Conservation (phyloP, 53 echinoderm and acorn worm genomes). For the Apostichopus leukothele region DNA sequence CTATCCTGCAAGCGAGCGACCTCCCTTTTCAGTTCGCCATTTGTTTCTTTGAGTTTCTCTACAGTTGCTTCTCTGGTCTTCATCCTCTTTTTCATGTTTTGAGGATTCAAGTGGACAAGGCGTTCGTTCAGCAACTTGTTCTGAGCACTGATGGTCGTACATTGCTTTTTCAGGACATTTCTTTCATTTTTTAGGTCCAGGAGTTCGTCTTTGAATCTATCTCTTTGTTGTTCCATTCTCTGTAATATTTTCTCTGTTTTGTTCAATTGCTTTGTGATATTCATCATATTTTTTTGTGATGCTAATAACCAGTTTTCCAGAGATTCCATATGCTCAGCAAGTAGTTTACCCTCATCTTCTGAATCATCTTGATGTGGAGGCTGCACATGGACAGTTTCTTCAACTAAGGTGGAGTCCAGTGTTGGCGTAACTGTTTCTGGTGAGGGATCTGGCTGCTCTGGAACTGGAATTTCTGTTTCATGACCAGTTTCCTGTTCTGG, state of each 20-base stretch:
- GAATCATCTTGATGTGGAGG: background rate
- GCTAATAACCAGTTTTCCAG: constrained; percentile 23
- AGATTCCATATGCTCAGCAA: background rate
- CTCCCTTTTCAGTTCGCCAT: constrained; percentile 6
- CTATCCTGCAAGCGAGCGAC: constrained; percentile 16
- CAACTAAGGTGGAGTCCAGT: background rate
- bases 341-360: constrained; percentile 23
- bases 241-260: no score
- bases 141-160: background rate
- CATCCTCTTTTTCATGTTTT: constrained; percentile 51
- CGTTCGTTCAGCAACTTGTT: constrained; percentile 6
- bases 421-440: constrained; percentile 10
- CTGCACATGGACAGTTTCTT: background rate
- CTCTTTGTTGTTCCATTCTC: no score
- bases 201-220: no score
- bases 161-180: background rate
- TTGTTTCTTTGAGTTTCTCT: constrained; percentile 32
- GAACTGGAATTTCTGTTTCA: background rate
- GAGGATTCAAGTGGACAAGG: constrained; percentile 2
- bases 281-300: constrained; percentile 1
- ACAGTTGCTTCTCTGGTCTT: constrained; percentile 36
- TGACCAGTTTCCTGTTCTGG: background rate
- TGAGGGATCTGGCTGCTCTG: background rate
- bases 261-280: no score
- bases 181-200: no score